Evolutionary conservation across 1,140 invertebrate species (phyloP).

Genomic region (Calliopsis andreniformis): DNA sequence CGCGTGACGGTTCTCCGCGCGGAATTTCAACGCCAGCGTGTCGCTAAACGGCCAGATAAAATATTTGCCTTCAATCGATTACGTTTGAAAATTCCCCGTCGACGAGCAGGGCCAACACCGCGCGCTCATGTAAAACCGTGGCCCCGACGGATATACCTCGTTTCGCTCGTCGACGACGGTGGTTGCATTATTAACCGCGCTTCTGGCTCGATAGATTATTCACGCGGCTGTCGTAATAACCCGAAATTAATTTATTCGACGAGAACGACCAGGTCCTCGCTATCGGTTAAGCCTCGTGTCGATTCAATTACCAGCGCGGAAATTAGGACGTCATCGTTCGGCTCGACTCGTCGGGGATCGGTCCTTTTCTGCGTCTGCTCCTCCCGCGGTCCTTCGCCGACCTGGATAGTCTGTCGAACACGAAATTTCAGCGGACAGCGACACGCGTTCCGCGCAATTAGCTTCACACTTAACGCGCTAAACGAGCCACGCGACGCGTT

Average conservation of each 20-base stretch:
- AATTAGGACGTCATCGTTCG: slow-evolving; percentile 53
- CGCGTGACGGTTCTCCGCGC: slow-evolving; percentile 2
- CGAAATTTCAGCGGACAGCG: slow-evolving; percentile 5
- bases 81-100: slow-evolving; percentile 39
- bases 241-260: slow-evolving; percentile 60
- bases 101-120: no score
- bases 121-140: not conserved
- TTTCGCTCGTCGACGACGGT: slow-evolving; percentile 46
- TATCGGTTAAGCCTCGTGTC: slow-evolving; percentile 26
- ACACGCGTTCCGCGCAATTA: slow-evolving; percentile 48
- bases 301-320: slow-evolving; percentile 49
- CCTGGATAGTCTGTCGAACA: slow-evolving; percentile 22
- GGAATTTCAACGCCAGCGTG: slow-evolving; percentile 33
- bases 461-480: slow-evolving; percentile 51
- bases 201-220: slow-evolving; percentile 38
- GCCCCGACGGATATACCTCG: slow-evolving; percentile 9
- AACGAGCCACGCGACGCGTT: slow-evolving; percentile 49
- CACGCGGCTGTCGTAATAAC: slow-evolving; percentile 33
- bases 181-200: slow-evolving; percentile 44
- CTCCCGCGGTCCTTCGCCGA: not conserved
- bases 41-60: slow-evolving; percentile 43
- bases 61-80: slow-evolving; percentile 39
- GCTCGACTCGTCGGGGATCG: slow-evolving; percentile 16
- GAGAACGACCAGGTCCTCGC: slow-evolving; percentile 32
- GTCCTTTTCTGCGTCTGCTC: slow-evolving; percentile 30